Conservation (phyloP, 1,140 invertebrate genomes). For the Plodia interpunctella region DNA sequence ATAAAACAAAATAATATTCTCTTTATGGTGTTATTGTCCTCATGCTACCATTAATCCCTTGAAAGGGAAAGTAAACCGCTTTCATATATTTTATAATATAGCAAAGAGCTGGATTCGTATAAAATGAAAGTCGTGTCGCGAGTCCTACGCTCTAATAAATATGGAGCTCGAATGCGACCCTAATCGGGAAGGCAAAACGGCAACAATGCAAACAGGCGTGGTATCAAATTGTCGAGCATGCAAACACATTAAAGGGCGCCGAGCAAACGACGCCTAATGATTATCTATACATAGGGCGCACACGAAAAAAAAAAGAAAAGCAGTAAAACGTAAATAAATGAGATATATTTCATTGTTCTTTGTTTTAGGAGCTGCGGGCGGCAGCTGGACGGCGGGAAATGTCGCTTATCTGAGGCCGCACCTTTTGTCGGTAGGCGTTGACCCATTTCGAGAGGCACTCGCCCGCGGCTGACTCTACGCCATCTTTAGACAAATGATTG, state of each 20-base stretch:
- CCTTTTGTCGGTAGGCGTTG: slow-evolving; percentile 69
- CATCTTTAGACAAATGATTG: slow-evolving; percentile 47
- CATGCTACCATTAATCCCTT: slow-evolving; percentile 39
- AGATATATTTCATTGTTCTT: slow-evolving; percentile 64
- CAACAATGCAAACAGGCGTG: slow-evolving; percentile 69
- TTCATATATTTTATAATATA: slow-evolving; percentile 36
- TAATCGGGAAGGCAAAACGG: slow-evolving; percentile 70
- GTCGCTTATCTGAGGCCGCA: slow-evolving; percentile 69
- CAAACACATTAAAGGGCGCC: slow-evolving; percentile 70
- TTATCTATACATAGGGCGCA: slow-evolving; percentile 60
- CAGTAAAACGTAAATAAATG: slow-evolving; percentile 57
- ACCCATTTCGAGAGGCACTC: slow-evolving; percentile 67
- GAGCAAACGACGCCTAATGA: slow-evolving; percentile 62
- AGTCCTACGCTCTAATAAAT: slow-evolving; percentile 72
- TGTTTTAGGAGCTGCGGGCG: slow-evolving; percentile 57
- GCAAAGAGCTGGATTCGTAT: slow-evolving; percentile 48
- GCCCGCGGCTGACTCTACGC: slow-evolving; percentile 51
- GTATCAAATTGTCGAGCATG: slow-evolving; percentile 69
- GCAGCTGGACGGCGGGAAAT: slow-evolving; percentile 62
- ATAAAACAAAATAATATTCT: slow-evolving; percentile 3
- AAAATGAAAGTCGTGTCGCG: slow-evolving; percentile 70
- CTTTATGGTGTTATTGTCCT: slow-evolving; percentile 21
- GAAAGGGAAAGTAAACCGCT: slow-evolving; percentile 45
- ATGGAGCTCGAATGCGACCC: slow-evolving; percentile 67
- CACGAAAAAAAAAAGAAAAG: slow-evolving; percentile 39